Conservation (phyloP, 1,140 invertebrate genomes). For the Dendrolimus punctatus region DNA sequence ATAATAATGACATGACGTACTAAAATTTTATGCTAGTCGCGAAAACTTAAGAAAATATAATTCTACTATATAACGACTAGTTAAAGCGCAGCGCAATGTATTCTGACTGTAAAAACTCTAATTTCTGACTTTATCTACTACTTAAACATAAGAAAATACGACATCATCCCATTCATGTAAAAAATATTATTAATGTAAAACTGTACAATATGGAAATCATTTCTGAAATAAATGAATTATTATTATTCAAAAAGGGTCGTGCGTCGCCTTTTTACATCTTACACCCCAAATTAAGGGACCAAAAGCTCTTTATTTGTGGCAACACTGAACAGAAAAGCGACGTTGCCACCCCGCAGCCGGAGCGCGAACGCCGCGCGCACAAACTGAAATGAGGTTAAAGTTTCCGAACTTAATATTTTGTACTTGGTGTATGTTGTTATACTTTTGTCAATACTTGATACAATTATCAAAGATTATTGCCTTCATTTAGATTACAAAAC, state of each 20-base stretch:
- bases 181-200: too few species aligned
- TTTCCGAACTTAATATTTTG: constrained; percentile 37
- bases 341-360: constrained; percentile 45
- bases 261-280: constrained; percentile 5
- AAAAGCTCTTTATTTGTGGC: constrained; percentile 31
- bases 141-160: neutral
- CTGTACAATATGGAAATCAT: too few species aligned
- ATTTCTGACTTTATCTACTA: neutral
- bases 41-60: too few species aligned
- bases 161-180: neutral
- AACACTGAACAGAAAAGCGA: constrained; percentile 29
- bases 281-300: constrained; percentile 20
- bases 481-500: too few species aligned
- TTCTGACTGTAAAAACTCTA: too few species aligned
- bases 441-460: neutral
- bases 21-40: too few species aligned
- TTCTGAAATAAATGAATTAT: too few species aligned
- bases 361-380: constrained; percentile 21
- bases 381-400: constrained; percentile 61
- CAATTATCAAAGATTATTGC: too few species aligned
- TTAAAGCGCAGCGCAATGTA: too few species aligned
- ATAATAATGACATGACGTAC: too few species aligned
- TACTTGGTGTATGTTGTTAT: constrained; percentile 8
- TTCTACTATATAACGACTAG: too few species aligned
- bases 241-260: too few species aligned